phyloP scores from a whole-genome alignment of 2,888 invertebrate genomes.

The Penaeus monodon region DNA sequence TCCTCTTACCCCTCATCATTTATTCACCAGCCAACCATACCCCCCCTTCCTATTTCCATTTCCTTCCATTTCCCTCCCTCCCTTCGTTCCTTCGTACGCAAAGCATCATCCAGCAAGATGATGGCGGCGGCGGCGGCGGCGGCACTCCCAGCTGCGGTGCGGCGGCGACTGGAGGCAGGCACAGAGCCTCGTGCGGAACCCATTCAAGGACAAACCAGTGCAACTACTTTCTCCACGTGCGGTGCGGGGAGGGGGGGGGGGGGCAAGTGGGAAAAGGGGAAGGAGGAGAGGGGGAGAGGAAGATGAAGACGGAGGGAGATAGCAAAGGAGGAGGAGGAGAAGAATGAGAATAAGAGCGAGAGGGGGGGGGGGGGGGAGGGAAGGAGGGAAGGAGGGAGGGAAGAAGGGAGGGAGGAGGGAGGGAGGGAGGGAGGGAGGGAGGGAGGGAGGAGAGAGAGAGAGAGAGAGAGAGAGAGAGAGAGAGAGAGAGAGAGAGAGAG shows the following conservation, averaged over 20 bases:
- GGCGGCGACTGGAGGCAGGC: background rate
- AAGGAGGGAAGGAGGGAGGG: too few species aligned
- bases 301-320: background rate
- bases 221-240: slow-evolving; percentile 4
- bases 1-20: background rate
- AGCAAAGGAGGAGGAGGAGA: background rate
- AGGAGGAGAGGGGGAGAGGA: background rate
- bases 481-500: background rate
- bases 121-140: too few species aligned
- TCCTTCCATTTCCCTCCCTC: background rate
- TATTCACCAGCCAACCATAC: background rate
- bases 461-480: background rate
- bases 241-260: background rate
- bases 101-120: too few species aligned
- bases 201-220: background rate
- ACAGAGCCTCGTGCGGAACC: background rate
- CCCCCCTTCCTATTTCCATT: background rate
- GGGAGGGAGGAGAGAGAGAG: background rate
- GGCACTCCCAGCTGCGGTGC: too few species aligned
- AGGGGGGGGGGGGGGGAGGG: too few species aligned
- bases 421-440: background rate
- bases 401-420: background rate
- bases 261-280: background rate
- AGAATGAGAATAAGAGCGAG: too few species aligned
- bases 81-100: too few species aligned